Percentiles rank a stretch among this genome's conserved stretches.
These are phyloP conservation scores for Amblyornis subalaris DNA, from an alignment of 2,113 vertebrate genomes.

Conservation along the genomic window DNA sequence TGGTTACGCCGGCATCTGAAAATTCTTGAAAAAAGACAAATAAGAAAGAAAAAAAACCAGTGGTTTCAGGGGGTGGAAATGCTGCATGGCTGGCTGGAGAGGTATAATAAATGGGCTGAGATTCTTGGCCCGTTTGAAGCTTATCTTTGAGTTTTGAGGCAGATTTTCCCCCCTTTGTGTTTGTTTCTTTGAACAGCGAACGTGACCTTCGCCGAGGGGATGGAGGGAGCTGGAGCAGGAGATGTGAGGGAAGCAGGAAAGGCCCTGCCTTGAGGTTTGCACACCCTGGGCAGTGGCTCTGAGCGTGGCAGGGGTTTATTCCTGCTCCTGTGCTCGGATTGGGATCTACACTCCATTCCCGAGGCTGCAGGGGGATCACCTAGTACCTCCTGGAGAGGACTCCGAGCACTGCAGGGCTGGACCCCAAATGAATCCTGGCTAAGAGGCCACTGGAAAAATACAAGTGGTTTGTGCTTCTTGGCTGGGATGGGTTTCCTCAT, in stretches of 20 bases:
- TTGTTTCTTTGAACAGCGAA: slow-evolving; percentile 3
- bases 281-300: not conserved
- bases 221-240: not conserved
- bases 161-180: not conserved
- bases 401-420: not conserved
- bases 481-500: not conserved
- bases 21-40: slow-evolving; percentile 28
- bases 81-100: not conserved
- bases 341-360: not conserved
- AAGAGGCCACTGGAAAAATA: not conserved
- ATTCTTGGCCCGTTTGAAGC: slow-evolving; percentile 21
- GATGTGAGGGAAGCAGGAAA: not conserved
- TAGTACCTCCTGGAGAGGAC: not conserved
- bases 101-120: not conserved
- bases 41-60: not conserved
- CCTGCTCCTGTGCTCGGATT: not conserved
- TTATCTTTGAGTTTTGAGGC: slow-evolving; percentile 18
- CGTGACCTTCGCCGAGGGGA: not conserved
- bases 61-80: slow-evolving; percentile 18
- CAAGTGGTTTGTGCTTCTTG: not conserved
- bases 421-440: not conserved
- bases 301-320: accelerated
- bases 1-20: not conserved
- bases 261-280: not conserved
- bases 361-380: accelerated